Evolutionary conservation across 2,888 invertebrate genomes (phyloP).

Genomic region (Himalopsyche japonica): DNA sequence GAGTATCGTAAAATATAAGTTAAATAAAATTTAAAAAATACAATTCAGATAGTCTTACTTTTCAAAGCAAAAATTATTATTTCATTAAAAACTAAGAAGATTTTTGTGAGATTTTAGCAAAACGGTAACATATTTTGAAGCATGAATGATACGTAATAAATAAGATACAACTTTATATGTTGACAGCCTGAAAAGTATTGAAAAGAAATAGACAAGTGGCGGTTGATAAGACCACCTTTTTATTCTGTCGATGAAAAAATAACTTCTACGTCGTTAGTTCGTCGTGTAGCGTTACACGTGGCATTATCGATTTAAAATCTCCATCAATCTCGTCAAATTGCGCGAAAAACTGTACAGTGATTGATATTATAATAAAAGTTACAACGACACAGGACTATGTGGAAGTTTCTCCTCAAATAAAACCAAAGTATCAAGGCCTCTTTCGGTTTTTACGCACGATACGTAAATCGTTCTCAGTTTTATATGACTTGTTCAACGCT

Average conservation of each 20-base stretch:
- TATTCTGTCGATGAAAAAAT: background rate
- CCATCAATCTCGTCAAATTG: background rate
- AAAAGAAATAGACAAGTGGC: background rate
- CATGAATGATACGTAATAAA: too few relatives aligned
- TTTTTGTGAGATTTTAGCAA: too few relatives aligned
- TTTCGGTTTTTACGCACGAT: background rate
- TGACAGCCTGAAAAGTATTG: background rate
- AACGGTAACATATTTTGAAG: too few relatives aligned
- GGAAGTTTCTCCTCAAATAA: background rate
- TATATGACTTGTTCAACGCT: background rate
- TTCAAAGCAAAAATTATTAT: too few relatives aligned
- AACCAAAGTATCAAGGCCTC: background rate
- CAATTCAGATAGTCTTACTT: too few relatives aligned
- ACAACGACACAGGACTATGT: background rate
- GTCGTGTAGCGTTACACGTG: background rate
- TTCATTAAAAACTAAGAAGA: too few relatives aligned
- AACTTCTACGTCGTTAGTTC: background rate
- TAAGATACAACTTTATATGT: background rate
- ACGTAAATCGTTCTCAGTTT: background rate
- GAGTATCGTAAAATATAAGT: too few relatives aligned
- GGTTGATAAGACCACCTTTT: background rate
- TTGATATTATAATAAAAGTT: slow-evolving; percentile 1
- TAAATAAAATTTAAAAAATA: too few relatives aligned
- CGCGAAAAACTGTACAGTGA: background rate
- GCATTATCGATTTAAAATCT: background rate